Evolutionary conservation across 2,888 invertebrate genomes (phyloP).

Genomic region (Morpho achilles): DNA sequence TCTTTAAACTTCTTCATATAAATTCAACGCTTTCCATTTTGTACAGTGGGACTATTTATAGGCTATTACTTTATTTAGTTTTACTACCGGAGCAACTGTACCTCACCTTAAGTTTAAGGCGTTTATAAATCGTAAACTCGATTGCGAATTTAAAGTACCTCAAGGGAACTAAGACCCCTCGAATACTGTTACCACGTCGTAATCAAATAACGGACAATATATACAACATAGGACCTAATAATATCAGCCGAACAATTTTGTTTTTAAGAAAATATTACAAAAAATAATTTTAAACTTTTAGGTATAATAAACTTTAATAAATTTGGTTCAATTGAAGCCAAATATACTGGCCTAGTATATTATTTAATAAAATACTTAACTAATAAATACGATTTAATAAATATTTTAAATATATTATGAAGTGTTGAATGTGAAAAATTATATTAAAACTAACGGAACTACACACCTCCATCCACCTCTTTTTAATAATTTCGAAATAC

Average conservation of each 20-base stretch:
- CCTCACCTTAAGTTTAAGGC: conserved; percentile 28
- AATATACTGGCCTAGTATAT: no score
- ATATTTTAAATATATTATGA: no score
- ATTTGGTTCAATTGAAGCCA: no score
- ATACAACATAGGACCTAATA: neutral
- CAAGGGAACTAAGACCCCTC: conserved; percentile 34
- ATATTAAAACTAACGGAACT: no score
- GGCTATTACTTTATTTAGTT: conserved; percentile 13
- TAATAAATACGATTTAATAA: no score
- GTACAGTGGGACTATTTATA: conserved; percentile 6
- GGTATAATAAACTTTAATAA: no score
- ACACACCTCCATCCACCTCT: no score
- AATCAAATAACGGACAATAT: neutral
- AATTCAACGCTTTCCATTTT: conserved; percentile 8
- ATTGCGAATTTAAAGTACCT: conserved; percentile 31
- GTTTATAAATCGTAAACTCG: conserved; percentile 33
- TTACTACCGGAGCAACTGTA: conserved; percentile 25
- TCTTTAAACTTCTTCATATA: conserved; percentile 1
- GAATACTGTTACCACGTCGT: neutral
- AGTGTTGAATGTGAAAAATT: no score
- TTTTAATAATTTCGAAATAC: no score
- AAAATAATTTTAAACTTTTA: no score
- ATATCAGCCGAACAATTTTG: neutral
- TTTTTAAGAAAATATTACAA: neutral
- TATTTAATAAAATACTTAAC: no score